A percentile compares a stretch with the other conserved stretches of the same genome.
phyloP scores from a whole-genome alignment of 2,888 invertebrate genomes.

The Drosophila kuntzei region DNA sequence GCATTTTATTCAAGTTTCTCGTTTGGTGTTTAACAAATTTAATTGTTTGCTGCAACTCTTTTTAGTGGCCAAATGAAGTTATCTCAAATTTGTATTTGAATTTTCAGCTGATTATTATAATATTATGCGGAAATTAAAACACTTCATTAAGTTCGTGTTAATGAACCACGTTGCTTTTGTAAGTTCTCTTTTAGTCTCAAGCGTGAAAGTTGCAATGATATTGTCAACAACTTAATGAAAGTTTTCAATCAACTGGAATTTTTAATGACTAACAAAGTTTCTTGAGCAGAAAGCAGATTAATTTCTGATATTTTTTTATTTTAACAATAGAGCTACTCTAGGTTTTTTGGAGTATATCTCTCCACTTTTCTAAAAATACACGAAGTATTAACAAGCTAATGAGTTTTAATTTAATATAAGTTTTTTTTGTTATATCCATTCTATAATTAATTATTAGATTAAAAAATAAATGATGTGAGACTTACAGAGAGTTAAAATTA shows the following conservation, averaged over 20 bases:
- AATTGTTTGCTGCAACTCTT: constrained; percentile 16
- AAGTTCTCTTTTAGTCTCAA: constrained; percentile 14
- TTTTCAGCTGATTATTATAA: constrained; percentile 51
- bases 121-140: constrained; percentile 66
- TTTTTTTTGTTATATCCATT: no score
- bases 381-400: no score
- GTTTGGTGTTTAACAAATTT: constrained; percentile 46
- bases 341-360: no score
- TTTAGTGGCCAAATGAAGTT: constrained; percentile 43
- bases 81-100: constrained; percentile 55
- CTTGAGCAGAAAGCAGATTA: no score
- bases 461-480: no score
- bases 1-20: constrained; percentile 25
- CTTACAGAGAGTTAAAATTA: no score
- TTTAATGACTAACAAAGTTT: not conserved
- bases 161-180: constrained; percentile 36
- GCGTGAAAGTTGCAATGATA: constrained; percentile 68
- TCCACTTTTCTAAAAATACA: no score
- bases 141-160: constrained; percentile 73
- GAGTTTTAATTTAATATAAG: no score
- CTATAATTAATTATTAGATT: no score
- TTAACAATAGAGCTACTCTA: no score
- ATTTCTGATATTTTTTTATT: no score
- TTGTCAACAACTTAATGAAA: constrained; percentile 18
- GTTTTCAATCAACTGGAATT: not conserved